A percentile compares a stretch with the other conserved stretches of the same genome.
Conservation (phyloP, 2,888 invertebrate species). For the Limnephilus auricula region DNA sequence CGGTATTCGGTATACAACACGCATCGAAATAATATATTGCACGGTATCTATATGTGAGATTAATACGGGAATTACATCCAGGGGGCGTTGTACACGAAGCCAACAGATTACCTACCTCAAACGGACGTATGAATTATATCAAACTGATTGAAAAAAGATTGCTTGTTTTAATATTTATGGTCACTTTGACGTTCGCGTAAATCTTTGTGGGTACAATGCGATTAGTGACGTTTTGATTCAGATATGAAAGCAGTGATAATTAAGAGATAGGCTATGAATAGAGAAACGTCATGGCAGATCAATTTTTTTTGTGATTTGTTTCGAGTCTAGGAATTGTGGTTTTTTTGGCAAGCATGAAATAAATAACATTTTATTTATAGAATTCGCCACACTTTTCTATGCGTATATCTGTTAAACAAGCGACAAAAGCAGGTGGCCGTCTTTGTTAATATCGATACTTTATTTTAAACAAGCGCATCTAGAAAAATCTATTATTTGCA, state of each 20-base stretch:
- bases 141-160: slow-evolving; percentile 8
- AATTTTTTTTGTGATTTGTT: not conserved
- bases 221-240: not conserved
- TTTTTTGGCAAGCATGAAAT: not conserved
- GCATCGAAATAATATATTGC: slow-evolving; percentile 33
- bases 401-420: too few relatives aligned
- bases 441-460: too few relatives aligned
- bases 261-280: not conserved
- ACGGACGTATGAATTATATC: slow-evolving; percentile 32
- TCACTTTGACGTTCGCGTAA: not conserved
- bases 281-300: not conserved
- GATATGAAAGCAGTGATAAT: not conserved
- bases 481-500: too few relatives aligned
- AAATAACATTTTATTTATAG: too few relatives aligned
- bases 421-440: too few relatives aligned
- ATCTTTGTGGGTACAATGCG: not conserved
- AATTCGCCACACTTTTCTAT: too few relatives aligned
- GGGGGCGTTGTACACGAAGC: slow-evolving; percentile 13
- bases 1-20: slow-evolving; percentile 19
- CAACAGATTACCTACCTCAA: slow-evolving; percentile 18
- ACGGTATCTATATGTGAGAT: slow-evolving; percentile 42
- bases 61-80: slow-evolving; percentile 31
- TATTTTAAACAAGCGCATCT: too few relatives aligned
- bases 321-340: not conserved
- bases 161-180: not conserved